These are phyloP conservation scores for Ostrea edulis DNA, from an alignment of 1,140 invertebrate genomes.

Conservation along the genomic window DNA sequence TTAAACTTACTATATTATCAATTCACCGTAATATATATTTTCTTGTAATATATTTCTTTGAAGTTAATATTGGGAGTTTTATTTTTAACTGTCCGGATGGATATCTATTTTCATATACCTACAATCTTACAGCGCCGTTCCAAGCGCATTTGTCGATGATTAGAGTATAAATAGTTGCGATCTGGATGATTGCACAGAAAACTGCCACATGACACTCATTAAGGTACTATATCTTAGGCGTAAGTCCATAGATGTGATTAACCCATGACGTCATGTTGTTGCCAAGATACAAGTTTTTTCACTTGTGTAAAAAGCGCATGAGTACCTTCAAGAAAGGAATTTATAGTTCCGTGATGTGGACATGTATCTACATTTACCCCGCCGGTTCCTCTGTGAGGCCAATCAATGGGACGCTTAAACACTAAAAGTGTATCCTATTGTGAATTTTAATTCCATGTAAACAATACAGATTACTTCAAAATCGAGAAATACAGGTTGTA, in stretches of 20 bases:
- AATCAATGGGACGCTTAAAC: slow-evolving; percentile 28
- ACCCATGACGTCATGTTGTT: slow-evolving; percentile 65
- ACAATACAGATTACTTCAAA: slow-evolving; percentile 1
- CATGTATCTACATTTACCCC: slow-evolving; percentile 31
- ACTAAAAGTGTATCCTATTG: slow-evolving; percentile 23
- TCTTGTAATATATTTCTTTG: not conserved
- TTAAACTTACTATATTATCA: not conserved
- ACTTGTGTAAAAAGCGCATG: slow-evolving; percentile 59
- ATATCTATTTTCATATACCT: slow-evolving; percentile 26
- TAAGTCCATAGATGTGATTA: slow-evolving; percentile 64
- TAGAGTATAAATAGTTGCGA: slow-evolving; percentile 34
- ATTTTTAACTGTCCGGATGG: not conserved
- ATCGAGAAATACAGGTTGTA: not conserved
- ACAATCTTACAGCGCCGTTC: slow-evolving; percentile 20
- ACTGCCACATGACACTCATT: slow-evolving; percentile 58
- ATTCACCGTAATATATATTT: not conserved
- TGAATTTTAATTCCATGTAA: not conserved
- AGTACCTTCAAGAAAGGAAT: slow-evolving; percentile 60
- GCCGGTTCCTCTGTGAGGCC: not conserved
- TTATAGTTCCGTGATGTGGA: slow-evolving; percentile 55
- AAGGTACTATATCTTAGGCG: slow-evolving; percentile 71
- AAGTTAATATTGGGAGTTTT: not conserved
- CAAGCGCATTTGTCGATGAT: slow-evolving; percentile 32
- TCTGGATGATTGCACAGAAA: slow-evolving; percentile 41
- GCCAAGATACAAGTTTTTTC: slow-evolving; percentile 67